A percentile compares a stretch with the other conserved stretches of the same genome.
Conservation (phyloP, 2,113 vertebrate genomes). For the Mesoclemmys tuberculata region DNA sequence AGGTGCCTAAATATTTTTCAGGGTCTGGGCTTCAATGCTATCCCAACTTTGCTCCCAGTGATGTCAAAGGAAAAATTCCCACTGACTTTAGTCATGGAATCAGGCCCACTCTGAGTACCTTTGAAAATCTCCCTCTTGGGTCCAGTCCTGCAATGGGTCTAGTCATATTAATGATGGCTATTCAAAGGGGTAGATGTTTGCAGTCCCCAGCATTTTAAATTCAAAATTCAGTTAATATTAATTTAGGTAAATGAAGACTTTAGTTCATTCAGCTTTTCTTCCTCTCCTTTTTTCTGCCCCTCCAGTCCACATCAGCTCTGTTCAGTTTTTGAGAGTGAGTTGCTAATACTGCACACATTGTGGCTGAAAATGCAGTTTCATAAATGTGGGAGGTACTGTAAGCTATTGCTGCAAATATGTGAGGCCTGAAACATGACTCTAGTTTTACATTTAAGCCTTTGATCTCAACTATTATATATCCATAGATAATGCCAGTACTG, state of each 20-base stretch:
- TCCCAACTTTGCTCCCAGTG: neutral
- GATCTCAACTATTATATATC: neutral
- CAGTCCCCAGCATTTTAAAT: neutral
- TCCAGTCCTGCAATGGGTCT: neutral
- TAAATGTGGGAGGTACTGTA: neutral
- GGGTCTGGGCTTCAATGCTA: neutral
- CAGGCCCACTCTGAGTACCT: neutral
- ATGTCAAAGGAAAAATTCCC: neutral
- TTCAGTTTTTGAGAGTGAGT: accelerated
- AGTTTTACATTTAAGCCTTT: neutral
- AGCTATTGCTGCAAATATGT: neutral
- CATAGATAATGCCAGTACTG: neutral
- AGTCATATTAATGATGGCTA: neutral
- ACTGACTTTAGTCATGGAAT: neutral
- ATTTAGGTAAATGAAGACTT: neutral
- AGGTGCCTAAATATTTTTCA: neutral
- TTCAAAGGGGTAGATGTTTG: neutral
- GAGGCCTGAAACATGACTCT: accelerated
- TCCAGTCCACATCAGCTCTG: accelerated
- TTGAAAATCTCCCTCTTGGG: neutral
- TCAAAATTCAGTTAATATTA: neutral
- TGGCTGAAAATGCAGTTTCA: neutral
- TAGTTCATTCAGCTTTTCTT: neutral
- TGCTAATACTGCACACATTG: neutral
- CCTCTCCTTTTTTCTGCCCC: neutral